phyloP scores from a whole-genome alignment of 2,113 vertebrate species.

The Nannospalax galili region DNA sequence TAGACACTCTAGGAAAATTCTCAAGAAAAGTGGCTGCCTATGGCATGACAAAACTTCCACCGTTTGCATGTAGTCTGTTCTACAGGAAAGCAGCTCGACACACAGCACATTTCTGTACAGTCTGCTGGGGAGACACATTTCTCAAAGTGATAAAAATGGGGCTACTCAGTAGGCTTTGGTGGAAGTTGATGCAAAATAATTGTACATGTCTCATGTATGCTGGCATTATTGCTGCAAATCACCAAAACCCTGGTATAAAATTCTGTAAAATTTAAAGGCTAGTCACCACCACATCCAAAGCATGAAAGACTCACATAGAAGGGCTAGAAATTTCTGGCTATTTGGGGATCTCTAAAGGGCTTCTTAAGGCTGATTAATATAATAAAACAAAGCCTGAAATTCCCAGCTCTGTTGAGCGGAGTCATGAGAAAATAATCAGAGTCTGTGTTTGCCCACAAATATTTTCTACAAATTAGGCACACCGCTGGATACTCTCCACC shows the following conservation, averaged over 20 bases:
- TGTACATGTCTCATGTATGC: background rate
- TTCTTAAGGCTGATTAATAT: conserved; percentile 25
- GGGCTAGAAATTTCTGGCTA: background rate
- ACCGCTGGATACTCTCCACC: background rate
- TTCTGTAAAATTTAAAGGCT: conserved; percentile 4
- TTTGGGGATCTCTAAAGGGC: background rate
- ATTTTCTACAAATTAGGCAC: background rate
- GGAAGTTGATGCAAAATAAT: background rate
- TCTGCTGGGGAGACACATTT: background rate
- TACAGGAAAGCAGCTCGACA: background rate
- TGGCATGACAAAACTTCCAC: background rate
- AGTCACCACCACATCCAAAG: background rate
- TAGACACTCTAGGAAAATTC: background rate
- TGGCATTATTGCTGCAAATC: background rate
- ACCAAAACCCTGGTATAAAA: background rate
- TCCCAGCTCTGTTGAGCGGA: conserved; percentile 16
- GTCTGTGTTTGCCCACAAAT: background rate
- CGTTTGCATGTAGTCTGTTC: rapidly evolving
- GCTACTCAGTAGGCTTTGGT: background rate
- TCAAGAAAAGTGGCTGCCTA: background rate
- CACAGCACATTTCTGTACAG: background rate
- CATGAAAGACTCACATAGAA: background rate
- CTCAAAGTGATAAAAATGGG: background rate
- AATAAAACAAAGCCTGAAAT: background rate
- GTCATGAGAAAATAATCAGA: background rate